Percentiles rank a stretch among this genome's conserved stretches.
These are phyloP conservation scores for Eulacestoma nigropectus DNA, from an alignment of 2,113 vertebrate species.

Conservation along the genomic window DNA sequence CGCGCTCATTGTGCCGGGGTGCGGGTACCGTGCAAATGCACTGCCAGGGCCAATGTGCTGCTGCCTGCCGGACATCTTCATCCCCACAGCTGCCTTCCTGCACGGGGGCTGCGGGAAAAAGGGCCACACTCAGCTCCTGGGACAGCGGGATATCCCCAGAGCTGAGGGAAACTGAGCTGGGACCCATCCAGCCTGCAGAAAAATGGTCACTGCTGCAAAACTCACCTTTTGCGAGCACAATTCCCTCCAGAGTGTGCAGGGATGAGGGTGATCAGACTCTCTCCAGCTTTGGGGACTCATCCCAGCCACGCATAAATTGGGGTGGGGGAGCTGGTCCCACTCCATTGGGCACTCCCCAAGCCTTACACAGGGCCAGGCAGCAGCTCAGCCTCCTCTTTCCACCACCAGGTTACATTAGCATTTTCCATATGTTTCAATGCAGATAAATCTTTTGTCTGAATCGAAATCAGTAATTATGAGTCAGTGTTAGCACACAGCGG, in stretches of 20 bases:
- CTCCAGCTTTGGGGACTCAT: not conserved
- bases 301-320: not conserved
- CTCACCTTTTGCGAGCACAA: not conserved
- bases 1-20: not conserved
- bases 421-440: constrained; percentile 1
- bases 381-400: not conserved
- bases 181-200: not conserved
- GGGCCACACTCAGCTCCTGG: not conserved
- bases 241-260: fast-evolving
- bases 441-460: constrained; percentile 51
- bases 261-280: not conserved
- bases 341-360: fast-evolving
- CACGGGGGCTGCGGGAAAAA: fast-evolving
- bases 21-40: not conserved
- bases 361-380: not conserved
- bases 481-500: not conserved
- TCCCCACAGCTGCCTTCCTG: not conserved
- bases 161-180: not conserved
- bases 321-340: not conserved
- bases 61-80: not conserved
- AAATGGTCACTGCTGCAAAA: not conserved
- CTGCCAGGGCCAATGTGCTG: not conserved
- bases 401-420: not conserved
- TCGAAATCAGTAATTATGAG: constrained; percentile 16
- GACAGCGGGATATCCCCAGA: fast-evolving